Evolutionary conservation across 2,797 vertebrate genomes (phyloP).

Genomic region (Lithobates pipiens): DNA sequence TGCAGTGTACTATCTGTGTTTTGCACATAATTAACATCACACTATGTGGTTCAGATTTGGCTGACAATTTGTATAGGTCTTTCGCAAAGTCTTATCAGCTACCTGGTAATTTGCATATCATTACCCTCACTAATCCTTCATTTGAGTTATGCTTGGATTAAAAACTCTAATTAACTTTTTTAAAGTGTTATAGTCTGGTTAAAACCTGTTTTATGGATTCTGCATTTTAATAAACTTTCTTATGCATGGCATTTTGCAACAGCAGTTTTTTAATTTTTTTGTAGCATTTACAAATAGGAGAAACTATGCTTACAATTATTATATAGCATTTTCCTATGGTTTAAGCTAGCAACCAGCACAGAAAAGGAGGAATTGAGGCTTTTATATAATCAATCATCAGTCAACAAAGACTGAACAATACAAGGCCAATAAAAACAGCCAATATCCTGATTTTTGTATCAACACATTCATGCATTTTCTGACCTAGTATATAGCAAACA

Average conservation of each 20-base stretch:
- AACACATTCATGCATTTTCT: too few species aligned
- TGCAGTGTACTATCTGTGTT: conserved; percentile 52
- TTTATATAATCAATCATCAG: too few species aligned
- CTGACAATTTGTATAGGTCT: conserved; percentile 60
- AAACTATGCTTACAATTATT: neutral
- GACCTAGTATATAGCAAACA: too few species aligned
- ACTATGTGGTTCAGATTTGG: conserved; percentile 58
- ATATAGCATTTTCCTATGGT: too few species aligned
- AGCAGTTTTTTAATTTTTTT: neutral
- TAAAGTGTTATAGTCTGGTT: conserved; percentile 44
- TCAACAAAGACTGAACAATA: too few species aligned
- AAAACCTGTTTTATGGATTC: conserved; percentile 25
- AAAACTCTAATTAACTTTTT: conserved; percentile 61
- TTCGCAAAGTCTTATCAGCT: conserved; percentile 58
- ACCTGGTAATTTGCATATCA: conserved; percentile 63
- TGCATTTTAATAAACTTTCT: conserved; percentile 9
- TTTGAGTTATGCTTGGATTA: conserved; percentile 53
- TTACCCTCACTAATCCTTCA: conserved; percentile 61
- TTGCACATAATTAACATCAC: conserved; percentile 62
- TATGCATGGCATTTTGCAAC: conserved; percentile 6
- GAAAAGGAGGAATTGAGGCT: too few species aligned
- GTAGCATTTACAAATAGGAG: neutral
- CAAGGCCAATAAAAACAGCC: too few species aligned
- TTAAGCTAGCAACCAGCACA: neutral
- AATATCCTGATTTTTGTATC: too few species aligned